Conservation (phyloP, 1,140 invertebrate genomes). For the Triops cancriformis region DNA sequence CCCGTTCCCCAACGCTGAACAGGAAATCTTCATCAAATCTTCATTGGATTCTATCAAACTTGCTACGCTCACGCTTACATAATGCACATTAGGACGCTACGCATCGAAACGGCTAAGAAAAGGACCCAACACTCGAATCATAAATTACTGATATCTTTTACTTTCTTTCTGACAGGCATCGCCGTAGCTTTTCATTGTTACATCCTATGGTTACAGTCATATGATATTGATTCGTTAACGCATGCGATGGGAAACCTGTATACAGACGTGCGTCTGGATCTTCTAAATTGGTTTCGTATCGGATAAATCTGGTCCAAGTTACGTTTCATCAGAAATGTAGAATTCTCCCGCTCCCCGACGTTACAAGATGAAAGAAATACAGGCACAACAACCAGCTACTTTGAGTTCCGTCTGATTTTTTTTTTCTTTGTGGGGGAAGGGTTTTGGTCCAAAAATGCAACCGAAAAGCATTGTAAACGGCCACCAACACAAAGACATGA, state of each 20-base stretch:
- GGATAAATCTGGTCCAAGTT: no score
- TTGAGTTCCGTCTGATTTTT: not conserved
- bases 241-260: no score
- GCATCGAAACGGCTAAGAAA: not conserved
- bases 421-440: not conserved
- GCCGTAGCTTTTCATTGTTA: not conserved
- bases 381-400: slow-evolving; percentile 12
- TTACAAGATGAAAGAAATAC: not conserved
- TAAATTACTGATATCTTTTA: not conserved
- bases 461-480: not conserved
- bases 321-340: no score
- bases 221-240: no score
- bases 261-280: no score
- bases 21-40: slow-evolving; percentile 14
- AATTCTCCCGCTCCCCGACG: no score
- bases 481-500: not conserved
- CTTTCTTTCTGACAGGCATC: not conserved
- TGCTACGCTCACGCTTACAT: not conserved
- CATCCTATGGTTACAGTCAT: not conserved
- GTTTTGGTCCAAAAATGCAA: not conserved
- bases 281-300: no score
- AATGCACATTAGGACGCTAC: not conserved
- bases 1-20: not conserved
- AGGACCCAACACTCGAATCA: not conserved
- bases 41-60: not conserved